Base-by-base conservation (phyloP, 2,797 vertebrate genomes). In the Siniperca undulata region DNA sequence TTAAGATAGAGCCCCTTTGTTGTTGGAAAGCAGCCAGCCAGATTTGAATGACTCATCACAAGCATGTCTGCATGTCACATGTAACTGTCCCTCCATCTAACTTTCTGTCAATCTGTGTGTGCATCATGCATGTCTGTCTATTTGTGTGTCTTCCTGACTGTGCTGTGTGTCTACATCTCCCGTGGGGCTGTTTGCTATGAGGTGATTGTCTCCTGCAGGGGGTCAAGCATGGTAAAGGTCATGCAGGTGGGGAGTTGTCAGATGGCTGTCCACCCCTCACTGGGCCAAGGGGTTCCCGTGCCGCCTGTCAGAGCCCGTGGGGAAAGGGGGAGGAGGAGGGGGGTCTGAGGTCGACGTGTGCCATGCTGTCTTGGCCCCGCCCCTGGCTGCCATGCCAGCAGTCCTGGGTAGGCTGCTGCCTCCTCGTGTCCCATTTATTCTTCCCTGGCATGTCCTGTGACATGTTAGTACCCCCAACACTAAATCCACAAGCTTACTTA, bases 161-260 rank as follows among this genome's bases (percentile, higher is more conserved):
- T 62, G 4, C 70, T 27, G 69, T 79, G 86, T 85, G 89, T 92
- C 87, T 88, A 77, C 86, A 85, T 93, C 90, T 93, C 91, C 90
- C 77, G 62, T 80, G 74, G 91, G 90, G 91, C 89, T 93, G 83
- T 90, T 94, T 90, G 87, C 91, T 86, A 77, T 86, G 90, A 94
- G 91, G 92, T 93, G 94, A 95, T 94, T 88, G 93, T 91, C 89
- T 90, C 93, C 92, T 91, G 90, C 90, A 91, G 94, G 92, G 93
- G 91, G 94, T 94, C 93, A 94, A 92, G 88, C 95, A 93, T 91
- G 89, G 93, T 92, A 96, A 96, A 96, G 96, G 96, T 96, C 95
- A 95, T 52, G 89, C 92, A 96, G 93, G 94, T 95, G 95, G 95
- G 93, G 94, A 93, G 94, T 90, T 94, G 95, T 95, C 95, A 95